Evolutionary conservation across 2,113 vertebrate species (phyloP).

Genomic region (Elachura formosa): DNA sequence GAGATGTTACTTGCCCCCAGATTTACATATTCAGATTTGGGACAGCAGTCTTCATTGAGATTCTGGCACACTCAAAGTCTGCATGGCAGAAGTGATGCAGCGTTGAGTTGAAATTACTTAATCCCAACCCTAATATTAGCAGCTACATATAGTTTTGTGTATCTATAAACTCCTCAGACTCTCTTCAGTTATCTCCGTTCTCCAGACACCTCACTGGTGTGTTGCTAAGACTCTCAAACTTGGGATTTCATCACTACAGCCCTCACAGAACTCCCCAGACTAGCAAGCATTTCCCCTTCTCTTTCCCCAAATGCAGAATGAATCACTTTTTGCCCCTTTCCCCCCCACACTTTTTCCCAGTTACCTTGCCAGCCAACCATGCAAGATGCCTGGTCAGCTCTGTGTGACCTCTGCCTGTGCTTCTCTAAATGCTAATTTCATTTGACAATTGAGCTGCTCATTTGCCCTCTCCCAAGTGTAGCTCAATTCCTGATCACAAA

Average conservation of each 20-base stretch:
- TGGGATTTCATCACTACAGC: background rate
- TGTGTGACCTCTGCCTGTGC: rapidly evolving
- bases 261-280: background rate
- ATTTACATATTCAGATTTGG: background rate
- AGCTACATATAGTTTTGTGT: background rate
- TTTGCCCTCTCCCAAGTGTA: background rate
- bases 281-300: background rate
- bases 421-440: background rate
- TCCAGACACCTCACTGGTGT: background rate
- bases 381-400: background rate
- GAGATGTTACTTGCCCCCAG: background rate
- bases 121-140: background rate
- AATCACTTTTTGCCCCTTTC: background rate
- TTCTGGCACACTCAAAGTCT: background rate
- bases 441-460: background rate
- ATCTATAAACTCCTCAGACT: background rate
- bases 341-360: background rate
- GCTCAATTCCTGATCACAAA: background rate
- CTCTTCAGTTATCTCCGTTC: background rate
- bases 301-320: background rate
- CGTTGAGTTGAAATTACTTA: background rate
- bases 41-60: background rate
- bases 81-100: background rate
- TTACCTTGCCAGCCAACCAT: background rate
- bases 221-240: background rate